Evolutionary conservation across 2,797 vertebrate genomes (phyloP).

Genomic region (Pantherophis alleghaniensis): DNA sequence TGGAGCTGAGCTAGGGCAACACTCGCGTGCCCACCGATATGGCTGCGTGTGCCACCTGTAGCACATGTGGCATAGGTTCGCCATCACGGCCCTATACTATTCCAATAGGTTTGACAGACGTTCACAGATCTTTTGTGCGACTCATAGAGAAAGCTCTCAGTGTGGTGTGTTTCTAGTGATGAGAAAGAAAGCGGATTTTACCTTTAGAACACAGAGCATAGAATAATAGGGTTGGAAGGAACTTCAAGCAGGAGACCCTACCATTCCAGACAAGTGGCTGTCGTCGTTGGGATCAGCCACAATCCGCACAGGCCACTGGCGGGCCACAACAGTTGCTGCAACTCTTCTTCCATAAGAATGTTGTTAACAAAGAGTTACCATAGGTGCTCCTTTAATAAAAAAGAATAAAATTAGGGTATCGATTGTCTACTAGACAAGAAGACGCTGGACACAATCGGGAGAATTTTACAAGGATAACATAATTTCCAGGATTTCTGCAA

Average conservation of each 20-base stretch:
- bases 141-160: neutral
- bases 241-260: neutral
- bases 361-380: neutral
- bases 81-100: no score
- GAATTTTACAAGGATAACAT: neutral
- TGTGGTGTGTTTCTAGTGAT: neutral
- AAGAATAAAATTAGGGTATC: neutral
- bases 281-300: no score
- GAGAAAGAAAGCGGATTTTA: neutral
- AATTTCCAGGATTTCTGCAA: neutral
- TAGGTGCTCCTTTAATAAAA: neutral
- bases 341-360: neutral
- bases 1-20: no score
- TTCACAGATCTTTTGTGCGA: neutral
- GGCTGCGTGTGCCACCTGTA: no score
- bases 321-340: neutral
- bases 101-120: neutral
- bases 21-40: no score
- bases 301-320: no score
- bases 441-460: neutral
- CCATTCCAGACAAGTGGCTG: no score
- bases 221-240: neutral
- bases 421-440: neutral
- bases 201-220: neutral
- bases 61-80: rapidly evolving